Evolutionary conservation across 2,888 invertebrate genomes (phyloP).

Genomic region (Fissipunctia ypsillon): DNA sequence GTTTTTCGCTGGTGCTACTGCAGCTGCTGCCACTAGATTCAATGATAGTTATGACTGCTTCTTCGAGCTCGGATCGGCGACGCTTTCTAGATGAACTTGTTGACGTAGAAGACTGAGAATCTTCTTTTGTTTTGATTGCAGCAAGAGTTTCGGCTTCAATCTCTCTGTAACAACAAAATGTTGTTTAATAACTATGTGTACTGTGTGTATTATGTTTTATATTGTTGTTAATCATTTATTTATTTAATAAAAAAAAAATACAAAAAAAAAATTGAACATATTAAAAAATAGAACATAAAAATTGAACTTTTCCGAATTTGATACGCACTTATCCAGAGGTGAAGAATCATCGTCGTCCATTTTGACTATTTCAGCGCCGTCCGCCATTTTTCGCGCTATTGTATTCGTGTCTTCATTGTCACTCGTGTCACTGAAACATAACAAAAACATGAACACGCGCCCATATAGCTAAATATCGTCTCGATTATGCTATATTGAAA

Average conservation of each 20-base stretch:
- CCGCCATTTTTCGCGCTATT: slow-evolving; percentile 74
- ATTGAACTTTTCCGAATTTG: slow-evolving; percentile 1
- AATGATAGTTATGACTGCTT: slow-evolving; percentile 77
- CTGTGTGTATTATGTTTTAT: no score
- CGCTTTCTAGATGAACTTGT: slow-evolving; percentile 77
- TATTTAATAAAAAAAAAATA: no score
- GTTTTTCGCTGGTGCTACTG: slow-evolving; percentile 71
- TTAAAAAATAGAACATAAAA: no score
- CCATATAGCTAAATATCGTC: neutral
- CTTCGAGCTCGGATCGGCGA: slow-evolving; percentile 81
- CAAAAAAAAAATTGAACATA: neutral
- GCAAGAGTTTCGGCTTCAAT: slow-evolving; percentile 68
- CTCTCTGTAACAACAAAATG: slow-evolving; percentile 69
- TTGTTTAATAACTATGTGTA: no score
- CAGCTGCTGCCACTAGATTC: slow-evolving; percentile 68
- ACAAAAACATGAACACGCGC: neutral
- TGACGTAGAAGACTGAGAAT: slow-evolving; percentile 22
- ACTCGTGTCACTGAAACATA: slow-evolving; percentile 77
- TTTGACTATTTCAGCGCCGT: slow-evolving; percentile 75
- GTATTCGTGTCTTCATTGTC: slow-evolving; percentile 77
- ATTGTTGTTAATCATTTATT: no score
- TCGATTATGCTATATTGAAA: neutral
- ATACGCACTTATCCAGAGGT: slow-evolving; percentile 42
- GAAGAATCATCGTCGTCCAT: slow-evolving; percentile 68
- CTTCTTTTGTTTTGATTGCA: slow-evolving; percentile 44